Conservation (phyloP, 2,113 vertebrate genomes). For the Uria aalge region DNA sequence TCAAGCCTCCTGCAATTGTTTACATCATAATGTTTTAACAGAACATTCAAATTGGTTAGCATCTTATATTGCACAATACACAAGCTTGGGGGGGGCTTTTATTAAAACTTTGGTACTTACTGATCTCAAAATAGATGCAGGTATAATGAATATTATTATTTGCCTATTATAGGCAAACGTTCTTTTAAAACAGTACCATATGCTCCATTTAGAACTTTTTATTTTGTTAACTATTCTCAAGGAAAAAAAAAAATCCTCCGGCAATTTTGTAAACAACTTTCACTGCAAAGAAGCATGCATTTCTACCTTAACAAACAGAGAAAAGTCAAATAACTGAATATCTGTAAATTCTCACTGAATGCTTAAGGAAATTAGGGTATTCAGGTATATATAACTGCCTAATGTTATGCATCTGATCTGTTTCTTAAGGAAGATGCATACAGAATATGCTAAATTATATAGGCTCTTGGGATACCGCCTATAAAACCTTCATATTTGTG, state of each 20-base stretch:
- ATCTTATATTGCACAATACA: neutral
- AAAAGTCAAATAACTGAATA: neutral
- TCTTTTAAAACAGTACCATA: neutral
- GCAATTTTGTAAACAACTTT: neutral
- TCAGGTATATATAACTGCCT: neutral
- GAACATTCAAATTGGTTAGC: neutral
- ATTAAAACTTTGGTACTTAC: neutral
- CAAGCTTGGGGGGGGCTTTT: neutral
- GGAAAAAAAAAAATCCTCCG: neutral
- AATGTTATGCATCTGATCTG: neutral
- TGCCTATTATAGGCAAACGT: neutral
- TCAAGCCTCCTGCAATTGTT: neutral
- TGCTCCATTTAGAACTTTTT: neutral
- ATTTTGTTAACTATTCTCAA: neutral
- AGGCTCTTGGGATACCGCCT: neutral
- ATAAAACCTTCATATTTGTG: conserved; percentile 48
- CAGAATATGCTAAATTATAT: conserved; percentile 26
- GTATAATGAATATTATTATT: neutral
- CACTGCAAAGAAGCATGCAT: neutral
- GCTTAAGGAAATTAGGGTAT: neutral
- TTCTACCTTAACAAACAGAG: neutral
- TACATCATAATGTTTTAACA: neutral
- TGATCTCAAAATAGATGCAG: neutral
- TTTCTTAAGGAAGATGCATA: neutral
- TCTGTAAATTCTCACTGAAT: neutral